These are phyloP conservation scores for Rotaria socialis DNA, from an alignment of 2,888 invertebrate species.

Conservation along the genomic window DNA sequence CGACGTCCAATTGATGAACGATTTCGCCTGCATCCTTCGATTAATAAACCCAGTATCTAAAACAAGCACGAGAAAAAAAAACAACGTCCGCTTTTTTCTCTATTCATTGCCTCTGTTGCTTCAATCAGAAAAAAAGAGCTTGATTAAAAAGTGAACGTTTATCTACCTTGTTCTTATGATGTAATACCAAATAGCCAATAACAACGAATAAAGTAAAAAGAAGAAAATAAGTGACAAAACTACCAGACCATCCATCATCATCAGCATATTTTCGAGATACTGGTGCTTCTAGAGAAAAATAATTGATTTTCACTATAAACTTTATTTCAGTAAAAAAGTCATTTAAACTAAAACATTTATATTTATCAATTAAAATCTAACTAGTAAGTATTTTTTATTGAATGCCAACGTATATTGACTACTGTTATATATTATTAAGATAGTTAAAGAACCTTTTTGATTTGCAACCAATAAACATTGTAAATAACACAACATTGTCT, in stretches of 20 bases:
- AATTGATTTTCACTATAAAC: no score
- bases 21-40: slow-evolving; percentile 20
- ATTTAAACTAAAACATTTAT: no score
- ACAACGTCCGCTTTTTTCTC: neutral
- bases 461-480: no score
- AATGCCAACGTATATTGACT: no score
- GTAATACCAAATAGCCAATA: slow-evolving; percentile 14
- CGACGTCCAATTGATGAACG: neutral
- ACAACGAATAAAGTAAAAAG: slow-evolving; percentile 10
- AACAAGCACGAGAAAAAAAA: neutral
- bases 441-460: no score
- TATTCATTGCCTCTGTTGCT: neutral
- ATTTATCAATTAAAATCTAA: no score
- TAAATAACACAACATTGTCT: no score
- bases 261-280: neutral
- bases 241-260: slow-evolving; percentile 5
- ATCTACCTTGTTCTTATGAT: slow-evolving; percentile 11
- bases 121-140: no score
- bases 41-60: slow-evolving; percentile 7
- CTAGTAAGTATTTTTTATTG: no score
- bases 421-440: no score
- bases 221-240: slow-evolving; percentile 8
- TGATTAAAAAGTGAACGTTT: neutral
- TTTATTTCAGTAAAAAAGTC: no score
- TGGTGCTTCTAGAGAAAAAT: neutral